phyloP scores from a whole-genome alignment of 2,797 vertebrate genomes.

The Graptemys geographica region DNA sequence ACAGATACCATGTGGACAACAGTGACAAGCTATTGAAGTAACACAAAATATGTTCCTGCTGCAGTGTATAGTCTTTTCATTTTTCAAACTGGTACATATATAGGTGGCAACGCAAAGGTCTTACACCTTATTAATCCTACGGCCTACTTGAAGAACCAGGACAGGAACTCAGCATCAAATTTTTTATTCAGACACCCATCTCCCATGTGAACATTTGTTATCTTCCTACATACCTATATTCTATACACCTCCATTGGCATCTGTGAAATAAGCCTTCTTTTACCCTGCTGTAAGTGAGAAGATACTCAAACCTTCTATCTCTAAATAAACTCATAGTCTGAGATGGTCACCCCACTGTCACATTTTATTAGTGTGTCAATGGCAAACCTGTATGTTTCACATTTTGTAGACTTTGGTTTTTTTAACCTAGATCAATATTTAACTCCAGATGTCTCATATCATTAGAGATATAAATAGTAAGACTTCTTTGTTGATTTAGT shows the following conservation, averaged over 20 bases:
- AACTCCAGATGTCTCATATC: background rate
- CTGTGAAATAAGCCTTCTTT: background rate
- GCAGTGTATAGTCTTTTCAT: background rate
- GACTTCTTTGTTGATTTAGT: background rate
- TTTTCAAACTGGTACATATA: background rate
- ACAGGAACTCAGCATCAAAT: rapidly evolving
- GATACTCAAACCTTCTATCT: background rate
- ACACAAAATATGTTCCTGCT: background rate
- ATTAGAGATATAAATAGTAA: background rate
- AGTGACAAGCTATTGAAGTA: background rate
- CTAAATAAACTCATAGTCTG: background rate
- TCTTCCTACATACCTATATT: background rate
- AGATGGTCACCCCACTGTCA: background rate
- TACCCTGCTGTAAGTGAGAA: background rate
- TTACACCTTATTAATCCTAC: background rate
- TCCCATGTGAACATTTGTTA: background rate
- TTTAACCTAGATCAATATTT: background rate
- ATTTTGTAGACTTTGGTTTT: background rate
- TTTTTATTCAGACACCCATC: background rate
- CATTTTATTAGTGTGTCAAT: background rate
- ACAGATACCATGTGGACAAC: background rate
- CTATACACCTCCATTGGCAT: background rate
- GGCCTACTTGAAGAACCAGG: background rate
- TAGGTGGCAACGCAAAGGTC: background rate
- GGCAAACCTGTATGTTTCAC: background rate